phyloP scores from a whole-genome alignment of 2,888 invertebrate species.

The Drosophila infuscata region DNA sequence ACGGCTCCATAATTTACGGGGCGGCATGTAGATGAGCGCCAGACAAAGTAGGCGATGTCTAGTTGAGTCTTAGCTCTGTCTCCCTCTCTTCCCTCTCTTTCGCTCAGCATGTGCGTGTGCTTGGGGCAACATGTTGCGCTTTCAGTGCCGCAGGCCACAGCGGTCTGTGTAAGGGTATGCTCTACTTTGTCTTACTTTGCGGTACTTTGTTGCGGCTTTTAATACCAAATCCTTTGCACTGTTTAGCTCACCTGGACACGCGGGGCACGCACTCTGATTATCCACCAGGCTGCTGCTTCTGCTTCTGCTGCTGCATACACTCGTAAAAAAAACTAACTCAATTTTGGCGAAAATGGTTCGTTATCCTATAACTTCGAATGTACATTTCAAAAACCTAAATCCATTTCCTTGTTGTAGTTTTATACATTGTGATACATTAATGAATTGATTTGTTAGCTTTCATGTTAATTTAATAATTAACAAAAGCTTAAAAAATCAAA shows the following conservation, averaged over 20 bases:
- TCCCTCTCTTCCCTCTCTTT: not conserved
- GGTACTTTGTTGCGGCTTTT: slow-evolving; percentile 78
- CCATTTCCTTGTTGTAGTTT: too few relatives aligned
- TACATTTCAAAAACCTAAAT: too few relatives aligned
- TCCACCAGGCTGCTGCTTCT: slow-evolving; percentile 21
- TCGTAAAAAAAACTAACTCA: not conserved
- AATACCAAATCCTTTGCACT: slow-evolving; percentile 75
- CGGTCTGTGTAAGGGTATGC: slow-evolving; percentile 25
- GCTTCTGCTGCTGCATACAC: not conserved
- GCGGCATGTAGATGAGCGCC: slow-evolving; percentile 72
- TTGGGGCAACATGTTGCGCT: slow-evolving; percentile 78
- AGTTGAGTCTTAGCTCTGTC: slow-evolving; percentile 29
- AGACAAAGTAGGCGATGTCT: slow-evolving; percentile 75
- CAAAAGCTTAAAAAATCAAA: too few relatives aligned
- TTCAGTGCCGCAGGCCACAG: slow-evolving; percentile 51
- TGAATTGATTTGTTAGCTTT: too few relatives aligned
- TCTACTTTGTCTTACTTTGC: slow-evolving; percentile 77
- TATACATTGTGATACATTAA: too few relatives aligned
- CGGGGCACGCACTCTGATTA: slow-evolving; percentile 48
- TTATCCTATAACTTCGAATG: not conserved
- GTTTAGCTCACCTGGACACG: slow-evolving; percentile 46
- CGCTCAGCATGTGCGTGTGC: slow-evolving; percentile 33
- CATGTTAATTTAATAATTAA: too few relatives aligned
- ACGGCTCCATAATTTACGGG: slow-evolving; percentile 82
- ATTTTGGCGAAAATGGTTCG: not conserved